These are phyloP conservation scores for Eupithecia subfuscata DNA, from an alignment of 2,888 invertebrate species.

Conservation along the genomic window DNA sequence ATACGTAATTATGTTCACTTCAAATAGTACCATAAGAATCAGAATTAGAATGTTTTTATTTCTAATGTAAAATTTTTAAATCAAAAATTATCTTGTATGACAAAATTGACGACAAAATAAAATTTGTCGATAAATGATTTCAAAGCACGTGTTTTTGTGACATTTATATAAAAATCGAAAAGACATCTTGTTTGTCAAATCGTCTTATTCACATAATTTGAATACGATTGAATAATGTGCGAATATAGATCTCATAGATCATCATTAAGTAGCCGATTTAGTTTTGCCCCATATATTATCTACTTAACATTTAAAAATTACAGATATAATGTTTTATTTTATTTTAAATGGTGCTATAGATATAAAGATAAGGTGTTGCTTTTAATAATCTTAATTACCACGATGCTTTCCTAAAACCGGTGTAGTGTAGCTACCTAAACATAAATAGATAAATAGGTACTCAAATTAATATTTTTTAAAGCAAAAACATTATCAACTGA, in stretches of 20 bases:
- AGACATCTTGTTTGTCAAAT: conserved; percentile 14
- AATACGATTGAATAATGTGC: conserved; percentile 26
- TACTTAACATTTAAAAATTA: conserved; percentile 29
- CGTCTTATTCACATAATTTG: conserved; percentile 18
- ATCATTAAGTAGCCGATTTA: conserved; percentile 22
- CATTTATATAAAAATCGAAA: conserved; percentile 23
- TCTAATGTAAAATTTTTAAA: too few relatives aligned
- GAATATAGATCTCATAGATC: conserved; percentile 22
- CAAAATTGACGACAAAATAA: not conserved
- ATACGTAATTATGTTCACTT: too few relatives aligned
- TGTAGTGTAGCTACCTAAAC: not conserved
- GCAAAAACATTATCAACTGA: too few relatives aligned
- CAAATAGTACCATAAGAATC: too few relatives aligned
- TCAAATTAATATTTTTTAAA: too few relatives aligned
- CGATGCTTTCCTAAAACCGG: not conserved
- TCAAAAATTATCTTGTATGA: too few relatives aligned
- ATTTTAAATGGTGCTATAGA: not conserved
- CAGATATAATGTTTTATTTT: not conserved
- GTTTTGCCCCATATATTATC: not conserved
- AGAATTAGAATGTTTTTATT: too few relatives aligned
- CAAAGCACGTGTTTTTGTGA: conserved; percentile 13
- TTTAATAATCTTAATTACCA: not conserved
- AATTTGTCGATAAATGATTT: not conserved
- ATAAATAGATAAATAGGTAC: too few relatives aligned
- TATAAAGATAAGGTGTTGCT: not conserved